Base-by-base conservation (phyloP, 2,888 invertebrate genomes). In the Diaphora mendica region DNA sequence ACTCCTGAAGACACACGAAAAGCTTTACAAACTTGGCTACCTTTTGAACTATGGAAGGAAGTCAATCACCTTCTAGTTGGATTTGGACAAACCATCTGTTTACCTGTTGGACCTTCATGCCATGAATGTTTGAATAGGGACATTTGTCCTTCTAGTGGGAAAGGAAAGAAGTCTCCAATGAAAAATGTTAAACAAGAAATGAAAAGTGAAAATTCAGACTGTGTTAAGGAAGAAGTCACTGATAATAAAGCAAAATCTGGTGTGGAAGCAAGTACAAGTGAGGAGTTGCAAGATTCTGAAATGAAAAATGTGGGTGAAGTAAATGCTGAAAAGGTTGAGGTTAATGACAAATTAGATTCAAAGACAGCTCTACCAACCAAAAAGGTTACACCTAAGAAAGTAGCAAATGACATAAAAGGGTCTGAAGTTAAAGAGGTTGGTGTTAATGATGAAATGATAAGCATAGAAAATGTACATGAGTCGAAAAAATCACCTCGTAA, bases 51-150 rank as follows among this genome's bases (percentile, higher is more conserved):
- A 17, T 99, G 99, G 99, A 96, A 96, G 81, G 98, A 99, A 92
- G 97, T 98, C 0, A 99, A 99, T 93, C 97, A 98, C 86, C 95
- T 99, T 3, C 95, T 99, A 78, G 99, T 99, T 17, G 99, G 99
- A 9, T 99, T 99, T 95, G 99, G 99, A 0, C 99, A 99, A 94
- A 98, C 98, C 72, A 97, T 97, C 76, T 99, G 99, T 91, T 94
- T 97, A 72, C 98, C 99, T 0, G 92, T 97, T 0, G 96, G 96
- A 68, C 99, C 99, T 0, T 97, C 97, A 81, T 99, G 99, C 92
- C 90, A 89, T 13, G 96, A 97, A 71, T 99, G 99, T 90, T 95
- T 99, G 26, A 99, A 99, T 91, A 96, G 95, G 78, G 90, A 96
- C 33, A 96, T 99, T 65, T 99, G 99, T 90, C 99, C 99, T 3